These are phyloP conservation scores for Glaucomys volans DNA, from an alignment of 2,113 vertebrate species.

Conservation along the genomic window DNA sequence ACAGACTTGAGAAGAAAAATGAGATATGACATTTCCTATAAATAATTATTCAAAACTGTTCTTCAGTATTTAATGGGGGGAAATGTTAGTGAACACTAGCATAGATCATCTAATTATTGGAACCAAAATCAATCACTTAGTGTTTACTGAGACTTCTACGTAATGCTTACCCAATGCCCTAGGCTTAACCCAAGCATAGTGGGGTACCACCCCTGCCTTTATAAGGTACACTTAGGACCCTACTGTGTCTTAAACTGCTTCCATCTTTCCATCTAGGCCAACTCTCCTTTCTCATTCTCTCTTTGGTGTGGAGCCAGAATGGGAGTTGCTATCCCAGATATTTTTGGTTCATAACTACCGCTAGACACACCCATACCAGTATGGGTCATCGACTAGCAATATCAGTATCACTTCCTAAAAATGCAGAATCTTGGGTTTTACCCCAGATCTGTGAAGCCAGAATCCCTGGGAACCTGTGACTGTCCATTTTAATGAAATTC, in stretches of 20 bases:
- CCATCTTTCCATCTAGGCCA: not conserved
- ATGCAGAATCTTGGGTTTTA: not conserved
- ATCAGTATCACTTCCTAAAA: not conserved
- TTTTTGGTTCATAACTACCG: not conserved
- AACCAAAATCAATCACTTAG: not conserved
- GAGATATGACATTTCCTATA: not conserved
- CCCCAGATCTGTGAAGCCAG: not conserved
- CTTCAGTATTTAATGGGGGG: not conserved
- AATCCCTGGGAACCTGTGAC: not conserved
- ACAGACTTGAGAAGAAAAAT: constrained; percentile 42
- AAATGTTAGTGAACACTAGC: constrained; percentile 22
- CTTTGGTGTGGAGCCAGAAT: not conserved
- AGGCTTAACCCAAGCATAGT: not conserved
- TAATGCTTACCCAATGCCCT: not conserved
- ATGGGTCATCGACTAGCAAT: not conserved
- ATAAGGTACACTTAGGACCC: not conserved
- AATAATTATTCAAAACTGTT: constrained; percentile 8
- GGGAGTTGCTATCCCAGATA: not conserved
- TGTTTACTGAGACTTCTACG: not conserved
- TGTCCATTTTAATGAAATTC: constrained; percentile 18
- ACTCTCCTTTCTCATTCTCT: not conserved
- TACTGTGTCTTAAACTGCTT: not conserved
- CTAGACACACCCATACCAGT: not conserved
- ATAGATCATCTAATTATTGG: not conserved
- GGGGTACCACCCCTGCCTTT: not conserved